These are phyloP conservation scores for Acridotheres tristis DNA, from an alignment of 2,797 vertebrate species.

Conservation along the genomic window DNA sequence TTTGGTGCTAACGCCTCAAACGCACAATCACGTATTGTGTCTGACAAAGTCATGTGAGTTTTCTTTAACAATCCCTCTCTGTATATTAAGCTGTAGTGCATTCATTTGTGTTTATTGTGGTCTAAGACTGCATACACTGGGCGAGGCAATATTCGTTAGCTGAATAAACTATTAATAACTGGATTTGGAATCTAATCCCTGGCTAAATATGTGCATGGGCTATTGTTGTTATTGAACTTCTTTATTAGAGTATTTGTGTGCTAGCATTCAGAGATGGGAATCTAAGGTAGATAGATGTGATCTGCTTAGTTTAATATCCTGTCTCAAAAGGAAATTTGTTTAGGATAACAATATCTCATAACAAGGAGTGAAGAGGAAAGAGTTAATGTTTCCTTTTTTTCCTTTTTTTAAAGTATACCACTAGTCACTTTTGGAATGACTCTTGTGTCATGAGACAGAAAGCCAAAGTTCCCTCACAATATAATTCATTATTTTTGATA, in stretches of 20 bases:
- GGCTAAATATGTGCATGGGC: background rate
- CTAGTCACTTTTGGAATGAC: background rate
- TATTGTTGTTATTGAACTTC: background rate
- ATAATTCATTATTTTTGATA: conserved; percentile 36
- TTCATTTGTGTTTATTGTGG: background rate
- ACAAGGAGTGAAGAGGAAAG: background rate
- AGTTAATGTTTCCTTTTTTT: background rate
- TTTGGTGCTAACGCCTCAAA: background rate
- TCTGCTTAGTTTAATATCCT: conserved; percentile 15
- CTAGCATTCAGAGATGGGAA: background rate
- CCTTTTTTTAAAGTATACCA: background rate
- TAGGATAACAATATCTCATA: background rate
- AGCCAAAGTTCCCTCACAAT: background rate
- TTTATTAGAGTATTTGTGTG: background rate
- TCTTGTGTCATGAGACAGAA: background rate
- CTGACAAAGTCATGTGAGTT: background rate
- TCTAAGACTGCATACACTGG: background rate
- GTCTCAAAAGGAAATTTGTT: background rate
- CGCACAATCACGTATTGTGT: fast-evolving
- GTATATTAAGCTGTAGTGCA: background rate
- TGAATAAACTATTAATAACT: background rate
- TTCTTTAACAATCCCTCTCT: background rate
- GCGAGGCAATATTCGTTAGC: background rate
- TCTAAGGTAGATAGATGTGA: background rate
- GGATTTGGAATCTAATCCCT: background rate